Conservation (phyloP, 2,888 invertebrate species). For the Pseudoips prasinana region DNA sequence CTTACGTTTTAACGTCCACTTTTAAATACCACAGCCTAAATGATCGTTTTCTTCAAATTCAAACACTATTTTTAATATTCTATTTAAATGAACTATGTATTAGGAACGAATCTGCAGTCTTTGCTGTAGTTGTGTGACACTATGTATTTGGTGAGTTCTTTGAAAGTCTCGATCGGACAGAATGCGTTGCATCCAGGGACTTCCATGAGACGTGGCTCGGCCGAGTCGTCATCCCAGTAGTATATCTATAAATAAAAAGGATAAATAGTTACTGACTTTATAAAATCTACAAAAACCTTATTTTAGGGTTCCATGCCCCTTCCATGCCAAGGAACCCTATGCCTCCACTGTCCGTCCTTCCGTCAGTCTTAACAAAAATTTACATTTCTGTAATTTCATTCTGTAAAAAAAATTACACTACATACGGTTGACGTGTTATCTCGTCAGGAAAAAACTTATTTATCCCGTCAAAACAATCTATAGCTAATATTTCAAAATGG, state of each 20-base stretch:
- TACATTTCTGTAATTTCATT: no score
- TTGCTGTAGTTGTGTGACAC: conserved; percentile 64
- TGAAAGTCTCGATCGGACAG: conserved; percentile 78
- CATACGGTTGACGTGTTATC: no score
- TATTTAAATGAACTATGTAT: conserved; percentile 26
- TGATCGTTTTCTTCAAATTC: conserved; percentile 31
- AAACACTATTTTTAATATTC: conserved; percentile 6
- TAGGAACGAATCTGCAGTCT: conserved; percentile 65
- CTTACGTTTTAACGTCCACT: conserved; percentile 30
- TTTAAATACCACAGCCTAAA: conserved; percentile 51
- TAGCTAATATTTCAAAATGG: no score
- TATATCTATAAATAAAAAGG: conserved; percentile 64
- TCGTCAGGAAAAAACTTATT: no score
- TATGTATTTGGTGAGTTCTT: conserved; percentile 67
- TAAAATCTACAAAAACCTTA: no score
- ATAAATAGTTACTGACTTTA: no score
- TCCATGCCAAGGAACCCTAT: no score
- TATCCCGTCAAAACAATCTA: no score
- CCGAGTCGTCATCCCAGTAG: conserved; percentile 79
- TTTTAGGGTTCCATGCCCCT: no score
- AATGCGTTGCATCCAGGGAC: conserved; percentile 78
- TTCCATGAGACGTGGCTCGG: conserved; percentile 70
- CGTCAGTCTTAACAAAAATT: no score
- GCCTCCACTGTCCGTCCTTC: no score
- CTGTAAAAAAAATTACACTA: no score